A percentile compares a stretch with the other conserved stretches of the same genome.
These are phyloP conservation scores for Aleiodes sp. DNA, from an alignment of 1,140 invertebrate genomes.

Conservation along the genomic window DNA sequence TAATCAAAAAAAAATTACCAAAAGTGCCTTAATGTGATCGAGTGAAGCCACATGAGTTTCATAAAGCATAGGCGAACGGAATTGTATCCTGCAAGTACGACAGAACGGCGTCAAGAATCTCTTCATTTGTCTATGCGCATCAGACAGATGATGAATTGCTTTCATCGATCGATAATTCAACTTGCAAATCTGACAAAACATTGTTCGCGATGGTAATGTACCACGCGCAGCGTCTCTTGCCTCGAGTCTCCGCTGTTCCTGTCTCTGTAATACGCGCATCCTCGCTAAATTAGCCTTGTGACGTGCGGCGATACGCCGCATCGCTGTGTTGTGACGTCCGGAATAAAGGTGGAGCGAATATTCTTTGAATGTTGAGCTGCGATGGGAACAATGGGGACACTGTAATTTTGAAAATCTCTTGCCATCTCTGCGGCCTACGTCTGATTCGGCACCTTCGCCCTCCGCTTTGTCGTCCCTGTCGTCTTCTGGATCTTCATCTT, in stretches of 20 bases:
- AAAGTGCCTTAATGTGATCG: slow-evolving; percentile 73
- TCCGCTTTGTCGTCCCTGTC: slow-evolving; percentile 58
- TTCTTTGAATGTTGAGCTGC: slow-evolving; percentile 77
- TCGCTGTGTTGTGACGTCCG: slow-evolving; percentile 74
- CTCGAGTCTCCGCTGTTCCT: slow-evolving; percentile 76
- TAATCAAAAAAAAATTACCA: slow-evolving; percentile 4
- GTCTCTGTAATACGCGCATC: slow-evolving; percentile 78
- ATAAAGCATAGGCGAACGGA: slow-evolving; percentile 83
- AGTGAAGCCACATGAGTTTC: slow-evolving; percentile 82
- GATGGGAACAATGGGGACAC: slow-evolving; percentile 79
- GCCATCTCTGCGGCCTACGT: slow-evolving; percentile 58
- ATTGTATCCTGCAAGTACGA: slow-evolving; percentile 75
- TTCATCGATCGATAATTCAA: slow-evolving; percentile 82
- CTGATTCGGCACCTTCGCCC: slow-evolving; percentile 48
- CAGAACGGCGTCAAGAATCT: slow-evolving; percentile 83
- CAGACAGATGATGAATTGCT: slow-evolving; percentile 77
- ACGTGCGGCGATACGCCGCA: slow-evolving; percentile 75
- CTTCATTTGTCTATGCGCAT: slow-evolving; percentile 82
- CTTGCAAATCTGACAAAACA: slow-evolving; percentile 81
- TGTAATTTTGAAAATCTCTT: slow-evolving; percentile 74
- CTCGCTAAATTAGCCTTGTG: slow-evolving; percentile 76
- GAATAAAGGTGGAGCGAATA: slow-evolving; percentile 78
- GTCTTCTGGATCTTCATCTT: slow-evolving; percentile 61
- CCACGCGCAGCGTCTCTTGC: slow-evolving; percentile 75
- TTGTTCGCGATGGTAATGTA: slow-evolving; percentile 70